Evolutionary conservation across 2,113 vertebrate genomes (phyloP).

Genomic region (Gobio gobio): DNA sequence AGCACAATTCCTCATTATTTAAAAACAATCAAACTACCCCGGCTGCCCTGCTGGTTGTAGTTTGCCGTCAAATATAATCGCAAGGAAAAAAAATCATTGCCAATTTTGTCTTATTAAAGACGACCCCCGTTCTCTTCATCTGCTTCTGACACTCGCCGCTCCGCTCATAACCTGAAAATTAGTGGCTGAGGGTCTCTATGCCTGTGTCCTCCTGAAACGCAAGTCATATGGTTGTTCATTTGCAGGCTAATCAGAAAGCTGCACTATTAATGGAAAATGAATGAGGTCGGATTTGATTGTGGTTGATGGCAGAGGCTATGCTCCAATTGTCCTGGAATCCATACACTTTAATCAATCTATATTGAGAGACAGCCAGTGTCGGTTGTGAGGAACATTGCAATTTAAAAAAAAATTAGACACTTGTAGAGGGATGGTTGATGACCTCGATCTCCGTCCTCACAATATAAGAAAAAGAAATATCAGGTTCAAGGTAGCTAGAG

Average conservation of each 20-base stretch:
- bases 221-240: conserved; percentile 71
- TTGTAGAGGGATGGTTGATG: conserved; percentile 50
- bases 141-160: conserved; percentile 69
- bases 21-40: conserved; percentile 73
- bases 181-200: conserved; percentile 65
- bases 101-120: conserved; percentile 56
- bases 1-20: conserved; percentile 70
- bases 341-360: conserved; percentile 61
- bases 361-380: conserved; percentile 42
- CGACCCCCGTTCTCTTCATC: conserved; percentile 68
- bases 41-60: conserved; percentile 64
- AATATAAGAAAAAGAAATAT: conserved; percentile 36
- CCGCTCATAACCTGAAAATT: conserved; percentile 75
- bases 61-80: conserved; percentile 71
- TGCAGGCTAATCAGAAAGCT: conserved; percentile 76
- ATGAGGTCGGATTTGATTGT: conserved; percentile 75
- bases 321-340: conserved; percentile 77
- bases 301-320: conserved; percentile 76
- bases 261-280: conserved; percentile 77
- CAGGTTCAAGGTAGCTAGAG: not conserved
- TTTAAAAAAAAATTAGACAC: conserved; percentile 44
- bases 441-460: conserved; percentile 26
- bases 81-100: conserved; percentile 60
- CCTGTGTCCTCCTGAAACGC: conserved; percentile 63
- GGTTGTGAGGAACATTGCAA: conserved; percentile 44